Evolutionary conservation across 2,888 invertebrate genomes (phyloP).

Genomic region (Lepidonotus clava): DNA sequence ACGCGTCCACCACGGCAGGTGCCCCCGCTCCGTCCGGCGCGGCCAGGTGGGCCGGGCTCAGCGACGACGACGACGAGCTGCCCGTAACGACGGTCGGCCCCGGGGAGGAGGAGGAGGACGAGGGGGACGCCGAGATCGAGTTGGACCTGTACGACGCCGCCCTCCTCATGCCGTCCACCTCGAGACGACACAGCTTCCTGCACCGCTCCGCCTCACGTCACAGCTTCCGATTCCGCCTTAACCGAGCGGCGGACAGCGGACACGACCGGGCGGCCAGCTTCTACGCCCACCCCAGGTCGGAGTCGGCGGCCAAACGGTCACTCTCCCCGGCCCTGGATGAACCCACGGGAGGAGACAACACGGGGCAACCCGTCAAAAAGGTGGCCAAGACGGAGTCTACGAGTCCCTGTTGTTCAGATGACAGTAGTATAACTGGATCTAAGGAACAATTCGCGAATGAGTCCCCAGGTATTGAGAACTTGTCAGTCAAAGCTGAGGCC

Average conservation of each 20-base stretch:
- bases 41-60: not conserved
- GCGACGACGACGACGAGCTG: slow-evolving; percentile 21
- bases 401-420: too few species aligned
- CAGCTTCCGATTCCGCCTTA: not conserved
- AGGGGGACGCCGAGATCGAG: not conserved
- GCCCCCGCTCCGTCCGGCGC: not conserved
- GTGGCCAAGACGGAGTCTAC: not conserved
- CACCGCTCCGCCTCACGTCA: not conserved
- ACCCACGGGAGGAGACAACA: not conserved
- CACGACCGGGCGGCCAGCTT: slow-evolving; percentile 13
- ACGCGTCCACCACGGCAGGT: not conserved
- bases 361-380: not conserved
- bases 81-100: not conserved
- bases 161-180: not conserved
- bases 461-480: too few species aligned
- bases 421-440: too few species aligned
- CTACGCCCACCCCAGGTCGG: not conserved
- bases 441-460: too few species aligned
- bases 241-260: not conserved
- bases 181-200: not conserved
- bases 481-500: too few species aligned
- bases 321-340: not conserved
- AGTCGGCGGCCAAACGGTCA: not conserved
- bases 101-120: slow-evolving; percentile 16
- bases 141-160: slow-evolving; percentile 22